Evolutionary conservation across 30 jellyfish, hydroid and myxozoan genomes (phyloP), one percentile per base, ranked within the genome.

Genomic region (Cassiopea xamachana): DNA sequence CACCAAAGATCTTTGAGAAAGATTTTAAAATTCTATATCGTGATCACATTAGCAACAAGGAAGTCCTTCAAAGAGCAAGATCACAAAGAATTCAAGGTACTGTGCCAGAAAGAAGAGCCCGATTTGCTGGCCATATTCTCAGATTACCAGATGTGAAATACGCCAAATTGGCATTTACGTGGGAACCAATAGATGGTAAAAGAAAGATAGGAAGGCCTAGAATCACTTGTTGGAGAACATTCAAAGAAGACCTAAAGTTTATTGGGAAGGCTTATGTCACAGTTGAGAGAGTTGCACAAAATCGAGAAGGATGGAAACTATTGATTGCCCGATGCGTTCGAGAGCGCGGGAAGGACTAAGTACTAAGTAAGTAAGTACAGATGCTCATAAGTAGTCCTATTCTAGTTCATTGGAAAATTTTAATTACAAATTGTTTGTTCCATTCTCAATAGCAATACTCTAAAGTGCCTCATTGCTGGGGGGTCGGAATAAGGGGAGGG

Each of bases 271-370:
- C 71, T 43, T 39, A 43, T 43, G 70, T 43, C 15, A 70, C 45
- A 5, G 85, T 46, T 5, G 71, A 76, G 47, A 60, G 27, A 43
- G 70, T 9, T 5, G 85, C 85, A 50, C 48, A 10, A 51, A 51
- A 48, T 39, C 85, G 85, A 5, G 47, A 76, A 16, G 43, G 70
- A 76, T 76, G 85, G 85, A 76, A 60, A 73, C 62, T 2, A 71
- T 59, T 76, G n/a, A 70, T 1, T 76, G 85, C 85, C 85, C 85
- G 46, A 76, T 76, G 85, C 47, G 71, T 70, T 8, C 18, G 13
- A 46, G 7, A 6, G 85, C 81, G 47, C 70, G 15, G 69, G 85
- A 50, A 70, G 85, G 47, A 76, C 85, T 76, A 76, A 76, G 85
- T 46, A 27, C 85, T 76, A 76, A 76, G 85, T 76, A 73, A 73